Conservation (phyloP, 2,797 vertebrate genomes). For the Microchirus variegatus region DNA sequence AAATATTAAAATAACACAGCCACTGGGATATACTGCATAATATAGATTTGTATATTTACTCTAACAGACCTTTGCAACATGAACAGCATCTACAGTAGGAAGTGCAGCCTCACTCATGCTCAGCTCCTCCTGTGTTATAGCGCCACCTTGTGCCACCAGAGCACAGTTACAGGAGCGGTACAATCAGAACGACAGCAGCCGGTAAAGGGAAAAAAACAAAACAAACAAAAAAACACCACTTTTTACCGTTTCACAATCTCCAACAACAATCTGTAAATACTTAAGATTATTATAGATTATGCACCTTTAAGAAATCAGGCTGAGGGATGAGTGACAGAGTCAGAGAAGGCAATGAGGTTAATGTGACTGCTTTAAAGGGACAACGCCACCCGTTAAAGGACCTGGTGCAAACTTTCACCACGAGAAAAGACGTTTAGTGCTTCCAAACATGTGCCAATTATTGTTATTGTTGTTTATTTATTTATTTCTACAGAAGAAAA, state of each 20-base stretch:
- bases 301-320: slow-evolving; percentile 10
- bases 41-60: slow-evolving; percentile 63
- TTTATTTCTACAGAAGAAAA: no score
- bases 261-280: slow-evolving; percentile 26
- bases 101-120: slow-evolving; percentile 68
- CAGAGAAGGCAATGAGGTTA: slow-evolving; percentile 22
- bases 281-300: slow-evolving; percentile 19
- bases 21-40: slow-evolving; percentile 75
- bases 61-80: slow-evolving; percentile 69
- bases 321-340: slow-evolving; percentile 3
- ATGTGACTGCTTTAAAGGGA: not conserved
- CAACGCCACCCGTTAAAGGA: slow-evolving; percentile 40
- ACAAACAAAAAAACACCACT: slow-evolving; percentile 24
- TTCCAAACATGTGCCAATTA: not conserved
- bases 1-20: slow-evolving; percentile 79
- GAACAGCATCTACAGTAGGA: slow-evolving; percentile 65
- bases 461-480: not conserved
- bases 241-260: slow-evolving; percentile 35
- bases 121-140: slow-evolving; percentile 49
- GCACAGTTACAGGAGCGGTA: slow-evolving; percentile 65
- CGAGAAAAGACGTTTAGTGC: not conserved
- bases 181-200: slow-evolving; percentile 59
- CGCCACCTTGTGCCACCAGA: slow-evolving; percentile 67
- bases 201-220: not conserved
- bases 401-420: not conserved